A percentile compares a stretch with the other conserved stretches of the same genome.
Evolutionary conservation across 1,140 invertebrate genomes (phyloP).

Genomic region (Drosophila pectinifera): DNA sequence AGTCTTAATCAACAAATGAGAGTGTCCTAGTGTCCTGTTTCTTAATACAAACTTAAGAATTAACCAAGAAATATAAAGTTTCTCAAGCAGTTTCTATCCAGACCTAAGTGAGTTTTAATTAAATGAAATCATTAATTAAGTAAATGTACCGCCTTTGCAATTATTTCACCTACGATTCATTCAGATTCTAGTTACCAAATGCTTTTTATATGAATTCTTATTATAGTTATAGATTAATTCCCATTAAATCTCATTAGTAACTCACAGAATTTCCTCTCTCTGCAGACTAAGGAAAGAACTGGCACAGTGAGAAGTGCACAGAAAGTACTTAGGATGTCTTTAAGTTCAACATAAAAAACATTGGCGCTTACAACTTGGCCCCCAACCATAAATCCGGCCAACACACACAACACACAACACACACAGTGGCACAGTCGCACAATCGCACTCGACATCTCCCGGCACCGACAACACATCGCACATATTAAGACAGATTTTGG

Average conservation of each 20-base stretch:
- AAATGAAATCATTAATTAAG: too few relatives aligned
- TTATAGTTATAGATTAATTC: too few relatives aligned
- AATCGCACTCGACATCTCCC: constrained; percentile 25
- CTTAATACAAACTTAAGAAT: background rate
- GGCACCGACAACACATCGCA: constrained; percentile 49
- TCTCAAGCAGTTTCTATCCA: too few relatives aligned
- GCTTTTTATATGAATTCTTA: too few relatives aligned
- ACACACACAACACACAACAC: constrained; percentile 44
- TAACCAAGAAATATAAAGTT: background rate
- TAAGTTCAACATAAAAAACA: constrained; percentile 79
- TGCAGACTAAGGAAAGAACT: constrained; percentile 30
- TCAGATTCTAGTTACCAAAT: too few relatives aligned
- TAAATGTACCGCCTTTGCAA: too few relatives aligned
- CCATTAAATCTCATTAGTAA: background rate
- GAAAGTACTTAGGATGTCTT: constrained; percentile 74
- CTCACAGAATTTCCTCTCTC: background rate
- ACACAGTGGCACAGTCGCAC: constrained; percentile 30
- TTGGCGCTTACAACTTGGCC: constrained; percentile 65
- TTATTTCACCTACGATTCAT: too few relatives aligned
- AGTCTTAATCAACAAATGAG: too few relatives aligned
- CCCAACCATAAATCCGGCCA: constrained; percentile 77
- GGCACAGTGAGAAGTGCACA: constrained; percentile 65
- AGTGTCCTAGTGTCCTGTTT: background rate
- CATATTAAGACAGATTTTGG: constrained; percentile 82
- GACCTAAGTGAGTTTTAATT: too few relatives aligned